These are phyloP conservation scores for Vulpes vulpes DNA, from an alignment of 2,113 vertebrate species.

Conservation along the genomic window DNA sequence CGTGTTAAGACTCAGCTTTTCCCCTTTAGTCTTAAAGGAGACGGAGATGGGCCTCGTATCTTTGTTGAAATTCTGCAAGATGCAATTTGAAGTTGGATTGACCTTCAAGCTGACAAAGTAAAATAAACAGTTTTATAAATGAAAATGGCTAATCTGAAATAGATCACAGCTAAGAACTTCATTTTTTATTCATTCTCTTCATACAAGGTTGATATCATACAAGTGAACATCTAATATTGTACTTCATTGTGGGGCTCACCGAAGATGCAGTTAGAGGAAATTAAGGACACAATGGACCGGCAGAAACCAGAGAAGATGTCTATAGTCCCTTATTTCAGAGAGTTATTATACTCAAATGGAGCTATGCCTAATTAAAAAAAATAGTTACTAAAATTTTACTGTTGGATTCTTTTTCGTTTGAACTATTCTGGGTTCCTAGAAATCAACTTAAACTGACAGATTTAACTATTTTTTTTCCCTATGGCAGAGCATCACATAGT, in stretches of 20 bases:
- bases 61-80: conserved; percentile 81
- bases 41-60: conserved; percentile 61
- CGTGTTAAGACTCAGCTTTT: conserved; percentile 66
- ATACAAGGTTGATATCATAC: conserved; percentile 87
- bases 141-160: conserved; percentile 87
- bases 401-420: conserved; percentile 68
- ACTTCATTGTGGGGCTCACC: conserved; percentile 80
- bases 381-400: conserved; percentile 59
- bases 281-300: conserved; percentile 80
- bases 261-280: conserved; percentile 81
- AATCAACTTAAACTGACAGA: conserved; percentile 59
- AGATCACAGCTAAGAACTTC: conserved; percentile 87
- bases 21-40: conserved; percentile 73
- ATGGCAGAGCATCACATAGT: background rate
- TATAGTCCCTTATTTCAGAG: conserved; percentile 65
- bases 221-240: conserved; percentile 87
- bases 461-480: conserved; percentile 46
- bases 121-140: conserved; percentile 90
- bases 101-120: conserved; percentile 88
- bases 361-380: conserved; percentile 1
- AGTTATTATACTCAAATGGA: conserved; percentile 71
- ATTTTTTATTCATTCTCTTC: conserved; percentile 91
- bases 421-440: conserved; percentile 65
- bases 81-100: conserved; percentile 87
- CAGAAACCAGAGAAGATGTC: conserved; percentile 76